Conservation (phyloP, 2,797 vertebrate genomes). For the Propithecus perrieri region DNA sequence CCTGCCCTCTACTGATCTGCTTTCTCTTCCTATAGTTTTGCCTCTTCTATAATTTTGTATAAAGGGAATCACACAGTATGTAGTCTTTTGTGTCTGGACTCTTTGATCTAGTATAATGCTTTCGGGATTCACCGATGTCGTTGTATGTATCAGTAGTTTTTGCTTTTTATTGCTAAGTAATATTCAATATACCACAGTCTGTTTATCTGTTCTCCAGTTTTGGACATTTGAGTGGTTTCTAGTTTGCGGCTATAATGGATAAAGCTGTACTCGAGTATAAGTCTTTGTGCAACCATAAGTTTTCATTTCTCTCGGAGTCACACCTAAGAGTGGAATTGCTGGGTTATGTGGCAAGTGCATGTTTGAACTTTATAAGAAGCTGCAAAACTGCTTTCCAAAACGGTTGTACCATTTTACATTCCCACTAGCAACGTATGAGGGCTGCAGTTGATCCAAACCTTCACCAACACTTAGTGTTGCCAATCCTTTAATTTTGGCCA, state of each 20-base stretch:
- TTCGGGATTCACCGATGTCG: neutral
- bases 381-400: neutral
- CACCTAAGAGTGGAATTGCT: neutral
- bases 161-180: neutral
- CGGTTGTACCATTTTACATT: neutral
- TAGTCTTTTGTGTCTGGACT: neutral
- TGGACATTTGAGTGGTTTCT: neutral
- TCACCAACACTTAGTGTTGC: neutral
- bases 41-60: neutral
- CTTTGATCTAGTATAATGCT: neutral
- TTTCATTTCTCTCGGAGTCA: neutral
- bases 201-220: neutral
- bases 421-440: too few species aligned
- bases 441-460: neutral
- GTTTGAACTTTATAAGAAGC: neutral
- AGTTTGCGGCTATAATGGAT: neutral
- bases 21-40: neutral
- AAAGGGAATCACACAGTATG: neutral
- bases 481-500: neutral
- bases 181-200: neutral
- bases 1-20: neutral
- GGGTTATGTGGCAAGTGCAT: neutral
- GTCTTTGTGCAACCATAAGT: neutral
- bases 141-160: too few species aligned
- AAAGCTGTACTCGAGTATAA: neutral